Conservation (phyloP, 2,888 invertebrate species). For the Ganaspis brasiliensis region DNA sequence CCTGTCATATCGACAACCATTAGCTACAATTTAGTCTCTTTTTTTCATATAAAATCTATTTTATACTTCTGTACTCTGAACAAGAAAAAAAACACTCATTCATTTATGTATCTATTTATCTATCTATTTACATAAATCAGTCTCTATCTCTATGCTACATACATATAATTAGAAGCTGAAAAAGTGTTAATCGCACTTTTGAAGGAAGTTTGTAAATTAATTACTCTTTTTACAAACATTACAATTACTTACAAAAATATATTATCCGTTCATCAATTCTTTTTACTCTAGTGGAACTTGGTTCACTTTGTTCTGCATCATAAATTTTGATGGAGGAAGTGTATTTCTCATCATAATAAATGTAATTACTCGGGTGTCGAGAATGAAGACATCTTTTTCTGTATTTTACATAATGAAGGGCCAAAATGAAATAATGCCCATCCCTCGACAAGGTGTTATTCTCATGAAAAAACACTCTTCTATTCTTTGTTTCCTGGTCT, state of each 20-base stretch:
- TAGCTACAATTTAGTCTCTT: too few species aligned
- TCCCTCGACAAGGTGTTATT: background rate
- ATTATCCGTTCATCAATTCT: slow-evolving; percentile 9
- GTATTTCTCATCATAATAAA: slow-evolving; percentile 11
- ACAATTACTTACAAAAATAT: slow-evolving; percentile 11
- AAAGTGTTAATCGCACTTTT: background rate
- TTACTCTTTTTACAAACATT: background rate
- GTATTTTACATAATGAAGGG: slow-evolving; percentile 8
- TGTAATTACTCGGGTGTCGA: slow-evolving; percentile 9
- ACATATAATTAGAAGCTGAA: background rate
- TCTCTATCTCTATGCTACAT: too few species aligned
- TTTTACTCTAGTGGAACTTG: background rate
- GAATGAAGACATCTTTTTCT: slow-evolving; percentile 23
- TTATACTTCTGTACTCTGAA: too few species aligned
- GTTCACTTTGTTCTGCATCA: slow-evolving; percentile 27
- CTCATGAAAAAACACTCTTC: background rate
- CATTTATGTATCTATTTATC: too few species aligned
- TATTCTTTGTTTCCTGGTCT: background rate
- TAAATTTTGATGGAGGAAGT: slow-evolving; percentile 37
- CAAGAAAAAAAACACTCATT: too few species aligned
- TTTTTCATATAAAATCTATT: too few species aligned
- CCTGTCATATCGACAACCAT: too few species aligned
- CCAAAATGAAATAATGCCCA: background rate
- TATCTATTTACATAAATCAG: too few species aligned
- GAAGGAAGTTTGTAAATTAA: background rate